These are phyloP conservation scores for Drosophila sordidapex DNA, from an alignment of 2,888 invertebrate species.

Conservation along the genomic window DNA sequence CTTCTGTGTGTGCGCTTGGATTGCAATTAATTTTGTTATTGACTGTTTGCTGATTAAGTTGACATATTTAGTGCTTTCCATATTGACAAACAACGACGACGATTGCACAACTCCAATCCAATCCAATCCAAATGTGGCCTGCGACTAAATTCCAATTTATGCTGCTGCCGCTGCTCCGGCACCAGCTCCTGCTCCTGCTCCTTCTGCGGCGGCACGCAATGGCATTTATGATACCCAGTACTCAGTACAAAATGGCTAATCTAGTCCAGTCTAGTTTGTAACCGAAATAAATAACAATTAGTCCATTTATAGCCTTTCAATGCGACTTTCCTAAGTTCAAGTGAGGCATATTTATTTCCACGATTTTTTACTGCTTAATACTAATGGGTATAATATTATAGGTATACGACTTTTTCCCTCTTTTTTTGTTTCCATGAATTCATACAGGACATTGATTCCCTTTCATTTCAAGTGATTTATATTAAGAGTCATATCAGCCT, in stretches of 20 bases:
- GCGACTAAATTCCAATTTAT: slow-evolving; percentile 6
- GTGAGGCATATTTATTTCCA: neutral
- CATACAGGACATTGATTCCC: neutral
- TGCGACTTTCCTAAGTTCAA: neutral
- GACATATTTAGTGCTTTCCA: slow-evolving; percentile 48
- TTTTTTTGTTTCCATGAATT: neutral
- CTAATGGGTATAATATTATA: neutral
- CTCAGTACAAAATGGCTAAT: neutral
- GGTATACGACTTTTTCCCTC: neutral
- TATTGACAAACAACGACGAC: slow-evolving; percentile 26
- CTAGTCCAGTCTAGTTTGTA: neutral
- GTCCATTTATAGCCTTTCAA: neutral
- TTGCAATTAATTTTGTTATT: slow-evolving; percentile 41
- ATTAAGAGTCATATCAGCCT: neutral
- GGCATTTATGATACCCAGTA: slow-evolving; percentile 47
- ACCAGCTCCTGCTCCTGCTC: neutral
- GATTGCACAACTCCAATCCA: slow-evolving; percentile 33
- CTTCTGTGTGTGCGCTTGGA: neutral
- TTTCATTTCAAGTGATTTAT: neutral
- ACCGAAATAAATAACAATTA: neutral
- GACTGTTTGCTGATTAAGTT: slow-evolving; percentile 56
- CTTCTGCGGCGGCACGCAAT: slow-evolving; percentile 62
- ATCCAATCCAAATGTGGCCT: neutral
- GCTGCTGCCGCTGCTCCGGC: neutral
- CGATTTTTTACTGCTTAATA: neutral